Evolutionary conservation across 1,140 invertebrate genomes (phyloP).

Genomic region (Scaptodrosophila lebanonensis): DNA sequence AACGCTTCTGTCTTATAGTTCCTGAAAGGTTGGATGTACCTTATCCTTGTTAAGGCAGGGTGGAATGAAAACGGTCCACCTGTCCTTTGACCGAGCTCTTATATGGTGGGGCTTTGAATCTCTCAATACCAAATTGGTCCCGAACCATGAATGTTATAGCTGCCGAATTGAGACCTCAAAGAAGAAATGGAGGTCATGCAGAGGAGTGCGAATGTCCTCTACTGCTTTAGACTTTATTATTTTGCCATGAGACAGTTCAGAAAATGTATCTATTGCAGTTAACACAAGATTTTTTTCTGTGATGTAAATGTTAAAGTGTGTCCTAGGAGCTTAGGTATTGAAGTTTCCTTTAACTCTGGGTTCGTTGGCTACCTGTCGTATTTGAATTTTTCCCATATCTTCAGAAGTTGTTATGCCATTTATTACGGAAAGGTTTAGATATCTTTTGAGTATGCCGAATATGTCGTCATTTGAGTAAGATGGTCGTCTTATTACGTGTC

Average conservation of each 20-base stretch:
- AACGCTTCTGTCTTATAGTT: not conserved
- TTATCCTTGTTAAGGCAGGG: not conserved
- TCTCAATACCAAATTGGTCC: conserved; percentile 1
- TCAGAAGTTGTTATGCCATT: not conserved
- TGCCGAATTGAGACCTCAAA: not conserved
- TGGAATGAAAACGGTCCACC: not conserved
- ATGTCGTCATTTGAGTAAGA: too few species aligned
- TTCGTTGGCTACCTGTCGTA: conserved; percentile 14
- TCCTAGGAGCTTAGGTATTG: not conserved
- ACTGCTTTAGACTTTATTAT: conserved; percentile 1
- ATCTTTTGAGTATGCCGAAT: too few species aligned
- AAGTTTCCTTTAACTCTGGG: conserved; percentile 10
- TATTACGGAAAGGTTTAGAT: conserved; percentile 30
- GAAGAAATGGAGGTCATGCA: not conserved
- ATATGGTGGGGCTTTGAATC: not conserved
- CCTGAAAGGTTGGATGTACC: not conserved
- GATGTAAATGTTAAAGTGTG: conserved; percentile 10
- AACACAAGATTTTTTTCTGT: not conserved
- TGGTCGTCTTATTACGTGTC: too few species aligned
- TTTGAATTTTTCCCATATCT: conserved; percentile 10
- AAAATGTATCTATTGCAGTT: not conserved
- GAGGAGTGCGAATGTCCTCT: not conserved
- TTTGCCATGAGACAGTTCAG: not conserved
- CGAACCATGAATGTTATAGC: not conserved
- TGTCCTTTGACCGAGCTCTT: conserved; percentile 1